phyloP scores from a whole-genome alignment of 2,888 invertebrate species.

The Hypomecis punctinalis region DNA sequence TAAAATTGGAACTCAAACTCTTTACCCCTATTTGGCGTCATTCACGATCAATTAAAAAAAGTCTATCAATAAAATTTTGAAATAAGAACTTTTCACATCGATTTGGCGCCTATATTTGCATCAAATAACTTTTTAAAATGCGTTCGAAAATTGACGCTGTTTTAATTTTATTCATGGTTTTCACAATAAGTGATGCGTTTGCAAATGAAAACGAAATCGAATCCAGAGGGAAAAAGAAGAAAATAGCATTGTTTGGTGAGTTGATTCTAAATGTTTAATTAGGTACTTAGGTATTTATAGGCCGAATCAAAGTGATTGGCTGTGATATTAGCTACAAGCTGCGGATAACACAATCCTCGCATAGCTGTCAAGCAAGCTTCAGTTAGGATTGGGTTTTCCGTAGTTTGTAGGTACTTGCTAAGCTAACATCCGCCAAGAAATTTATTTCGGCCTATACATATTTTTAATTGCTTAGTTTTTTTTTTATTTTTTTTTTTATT shows the following conservation, averaged over 20 bases:
- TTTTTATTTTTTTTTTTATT: no score
- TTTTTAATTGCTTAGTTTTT: no score
- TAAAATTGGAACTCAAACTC: neutral
- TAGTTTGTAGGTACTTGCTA: no score
- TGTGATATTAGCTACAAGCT: neutral
- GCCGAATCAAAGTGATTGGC: neutral
- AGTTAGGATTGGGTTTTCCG: no score
- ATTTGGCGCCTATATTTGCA: neutral
- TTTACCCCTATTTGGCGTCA: neutral
- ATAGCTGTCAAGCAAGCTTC: no score
- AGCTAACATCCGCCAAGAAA: no score
- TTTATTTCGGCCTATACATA: no score
- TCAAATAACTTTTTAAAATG: constrained; percentile 43
- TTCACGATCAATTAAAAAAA: neutral
- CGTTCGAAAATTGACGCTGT: constrained; percentile 44
- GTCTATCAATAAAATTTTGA: neutral
- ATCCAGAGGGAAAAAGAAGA: constrained; percentile 74
- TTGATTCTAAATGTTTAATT: constrained; percentile 28
- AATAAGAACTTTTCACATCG: neutral
- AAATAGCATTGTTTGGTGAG: constrained; percentile 73
- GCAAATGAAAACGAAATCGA: constrained; percentile 52
- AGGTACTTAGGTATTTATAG: neutral
- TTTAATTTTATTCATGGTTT: constrained; percentile 43
- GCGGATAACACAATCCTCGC: no score
- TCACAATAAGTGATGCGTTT: constrained; percentile 51